Base-by-base conservation (phyloP, 2,888 invertebrate genomes). In the Cancer borealis region DNA sequence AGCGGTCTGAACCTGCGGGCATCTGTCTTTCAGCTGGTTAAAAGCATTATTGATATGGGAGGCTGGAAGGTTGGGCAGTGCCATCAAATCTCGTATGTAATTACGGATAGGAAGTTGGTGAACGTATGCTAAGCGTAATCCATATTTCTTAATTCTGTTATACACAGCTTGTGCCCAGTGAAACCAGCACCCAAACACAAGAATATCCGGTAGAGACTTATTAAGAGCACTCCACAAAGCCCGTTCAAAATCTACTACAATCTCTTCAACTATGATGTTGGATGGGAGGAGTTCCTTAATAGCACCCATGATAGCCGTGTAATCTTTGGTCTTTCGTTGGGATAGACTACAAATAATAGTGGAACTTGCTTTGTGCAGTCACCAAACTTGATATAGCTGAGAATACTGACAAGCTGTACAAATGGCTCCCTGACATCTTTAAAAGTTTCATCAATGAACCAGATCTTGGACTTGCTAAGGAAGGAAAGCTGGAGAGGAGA, bases 331-430 rank as follows among this genome's bases (percentile, higher is more conserved):
- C 92, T 92, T 92, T 60, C 60, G 39, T 87, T 30, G 17, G 0
- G 92, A 92, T 88, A 92, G 60, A 54, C 60, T 87, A 92, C 92
- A 92, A 92, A 92, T 73, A 46, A 88, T n/a, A 92, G 88, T 54
- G 60, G 88, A 54, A 92, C 92, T 88, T 92, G 88, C 45, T 88
- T 92, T 26, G 45, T 49, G 49, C 30, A 39, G 10, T 60, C 49
- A 60, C 84, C 88, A 49, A 10, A 30, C 92, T 92, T 88, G 46
- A 92, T 88, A 30, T 46, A 88, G 30, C 60, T 92, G 60, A 88
- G 92, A 30, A 92, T 88, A 10, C 92, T 92, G 60, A 92, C 45
- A 60, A 92, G 60, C 88, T 88, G 54, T n/a, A 88, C 88, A 60
- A 92, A 92, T 79, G 92, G 73, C 73, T 92, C 73, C 54, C 92